Percentiles rank a stretch among this genome's conserved stretches.
Conservation (phyloP, 2,797 vertebrate genomes). For the Sylvilagus floridanus region DNA sequence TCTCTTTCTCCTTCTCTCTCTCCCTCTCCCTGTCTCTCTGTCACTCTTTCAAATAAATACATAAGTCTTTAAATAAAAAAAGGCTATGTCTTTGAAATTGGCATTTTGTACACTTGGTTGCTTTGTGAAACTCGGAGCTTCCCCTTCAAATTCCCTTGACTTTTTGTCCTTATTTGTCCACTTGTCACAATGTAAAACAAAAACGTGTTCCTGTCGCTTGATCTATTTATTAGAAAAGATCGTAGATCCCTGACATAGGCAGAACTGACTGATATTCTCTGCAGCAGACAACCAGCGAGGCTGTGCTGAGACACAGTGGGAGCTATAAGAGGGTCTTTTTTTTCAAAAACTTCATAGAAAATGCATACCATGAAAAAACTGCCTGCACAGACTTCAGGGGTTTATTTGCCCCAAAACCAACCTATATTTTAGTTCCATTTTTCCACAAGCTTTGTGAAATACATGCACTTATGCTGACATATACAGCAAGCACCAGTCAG, state of each 20-base stretch:
- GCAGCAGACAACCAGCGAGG: not conserved
- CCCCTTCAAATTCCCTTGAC: not conserved
- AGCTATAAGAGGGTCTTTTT: no score
- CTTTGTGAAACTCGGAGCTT: not conserved
- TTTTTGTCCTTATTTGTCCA: not conserved
- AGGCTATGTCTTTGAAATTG: not conserved
- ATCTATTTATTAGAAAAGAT: not conserved
- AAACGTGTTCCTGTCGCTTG: not conserved
- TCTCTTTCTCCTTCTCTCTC: no score
- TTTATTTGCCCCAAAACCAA: no score
- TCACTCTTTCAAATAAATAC: no score
- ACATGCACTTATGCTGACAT: not conserved
- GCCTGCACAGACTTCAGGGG: no score
- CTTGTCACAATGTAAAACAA: not conserved
- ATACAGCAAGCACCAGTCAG: not conserved
- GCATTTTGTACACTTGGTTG: not conserved
- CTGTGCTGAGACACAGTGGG: not conserved
- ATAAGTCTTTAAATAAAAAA: no score
- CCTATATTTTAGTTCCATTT: no score
- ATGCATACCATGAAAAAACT: no score
- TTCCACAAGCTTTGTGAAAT: not conserved
- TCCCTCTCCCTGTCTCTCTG: no score
- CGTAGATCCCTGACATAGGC: not conserved
- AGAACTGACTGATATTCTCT: not conserved
- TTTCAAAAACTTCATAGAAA: no score